Conservation (phyloP, 2,797 vertebrate species). For the Mormyrops attenuatus region DNA sequence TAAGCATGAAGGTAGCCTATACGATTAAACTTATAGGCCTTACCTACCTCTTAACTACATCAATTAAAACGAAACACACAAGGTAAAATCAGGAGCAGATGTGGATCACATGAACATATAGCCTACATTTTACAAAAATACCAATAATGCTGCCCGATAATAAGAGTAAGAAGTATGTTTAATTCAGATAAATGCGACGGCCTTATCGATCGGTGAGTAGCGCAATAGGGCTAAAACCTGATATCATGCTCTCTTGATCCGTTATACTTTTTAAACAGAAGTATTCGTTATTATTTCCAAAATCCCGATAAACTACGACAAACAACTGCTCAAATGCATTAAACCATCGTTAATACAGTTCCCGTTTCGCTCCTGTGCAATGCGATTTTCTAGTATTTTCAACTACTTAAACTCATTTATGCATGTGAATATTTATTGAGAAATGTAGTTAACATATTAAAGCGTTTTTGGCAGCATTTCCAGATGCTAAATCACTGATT, state of each 20-base stretch:
- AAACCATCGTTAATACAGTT: not conserved
- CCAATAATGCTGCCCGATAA: not conserved
- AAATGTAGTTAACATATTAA: not conserved
- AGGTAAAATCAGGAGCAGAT: not conserved
- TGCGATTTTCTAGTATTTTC: not conserved
- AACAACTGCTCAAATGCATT: not conserved
- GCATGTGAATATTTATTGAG: constrained; percentile 1
- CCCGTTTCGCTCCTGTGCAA: not conserved
- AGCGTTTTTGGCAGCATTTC: not conserved
- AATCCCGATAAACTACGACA: not conserved
- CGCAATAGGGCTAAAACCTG: not conserved
- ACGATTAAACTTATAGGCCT: not conserved
- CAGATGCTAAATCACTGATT: not conserved
- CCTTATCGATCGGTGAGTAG: not conserved
- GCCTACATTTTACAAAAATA: not conserved
- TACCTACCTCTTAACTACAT: not conserved
- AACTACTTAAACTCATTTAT: not conserved
- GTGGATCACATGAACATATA: not conserved
- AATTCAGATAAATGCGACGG: not conserved
- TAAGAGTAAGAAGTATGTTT: not conserved
- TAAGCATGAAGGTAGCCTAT: not conserved
- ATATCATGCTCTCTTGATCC: not conserved
- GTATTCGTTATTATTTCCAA: not conserved
- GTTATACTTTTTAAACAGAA: not conserved
- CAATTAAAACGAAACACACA: not conserved